Conservation (phyloP, 2,113 vertebrate species). For the Macroglossus sobrinus region DNA sequence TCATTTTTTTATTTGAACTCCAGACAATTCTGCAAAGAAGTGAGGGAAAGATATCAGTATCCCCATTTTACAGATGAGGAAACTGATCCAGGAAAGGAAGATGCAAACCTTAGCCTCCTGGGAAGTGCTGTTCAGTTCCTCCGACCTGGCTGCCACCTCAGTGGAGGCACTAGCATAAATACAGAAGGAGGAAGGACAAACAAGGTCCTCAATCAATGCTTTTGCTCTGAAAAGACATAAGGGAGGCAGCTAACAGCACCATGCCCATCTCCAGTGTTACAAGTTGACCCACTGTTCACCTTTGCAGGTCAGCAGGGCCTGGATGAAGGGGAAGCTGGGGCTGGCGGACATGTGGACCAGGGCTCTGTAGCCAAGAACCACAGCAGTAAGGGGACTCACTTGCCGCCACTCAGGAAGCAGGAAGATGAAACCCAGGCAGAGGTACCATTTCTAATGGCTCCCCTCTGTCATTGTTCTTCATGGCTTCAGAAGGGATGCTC, state of each 20-base stretch:
- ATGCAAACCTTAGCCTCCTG: not conserved
- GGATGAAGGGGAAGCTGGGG: constrained; percentile 29
- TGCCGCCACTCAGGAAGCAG: not conserved
- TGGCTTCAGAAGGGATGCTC: not conserved
- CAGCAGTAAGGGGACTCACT: not conserved
- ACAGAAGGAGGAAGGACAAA: not conserved
- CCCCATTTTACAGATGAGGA: not conserved
- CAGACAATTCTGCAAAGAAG: not conserved
- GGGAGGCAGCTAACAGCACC: not conserved
- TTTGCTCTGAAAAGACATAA: not conserved
- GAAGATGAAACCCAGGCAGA: constrained; percentile 22
- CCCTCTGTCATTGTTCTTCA: not conserved
- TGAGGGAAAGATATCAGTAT: not conserved
- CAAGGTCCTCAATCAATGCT: not conserved
- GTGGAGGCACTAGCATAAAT: not conserved
- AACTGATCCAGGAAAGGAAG: not conserved
- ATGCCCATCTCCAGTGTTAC: not conserved
- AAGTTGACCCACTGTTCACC: not conserved
- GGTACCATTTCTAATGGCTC: not conserved
- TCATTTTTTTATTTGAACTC: not conserved
- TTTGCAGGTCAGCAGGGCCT: constrained; percentile 37
- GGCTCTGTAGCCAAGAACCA: not conserved
- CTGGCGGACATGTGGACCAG: not conserved
- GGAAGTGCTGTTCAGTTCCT: not conserved
- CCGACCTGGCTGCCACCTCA: not conserved